Conservation (phyloP, 2,113 vertebrate species). For the Craseonycteris thonglongyai region DNA sequence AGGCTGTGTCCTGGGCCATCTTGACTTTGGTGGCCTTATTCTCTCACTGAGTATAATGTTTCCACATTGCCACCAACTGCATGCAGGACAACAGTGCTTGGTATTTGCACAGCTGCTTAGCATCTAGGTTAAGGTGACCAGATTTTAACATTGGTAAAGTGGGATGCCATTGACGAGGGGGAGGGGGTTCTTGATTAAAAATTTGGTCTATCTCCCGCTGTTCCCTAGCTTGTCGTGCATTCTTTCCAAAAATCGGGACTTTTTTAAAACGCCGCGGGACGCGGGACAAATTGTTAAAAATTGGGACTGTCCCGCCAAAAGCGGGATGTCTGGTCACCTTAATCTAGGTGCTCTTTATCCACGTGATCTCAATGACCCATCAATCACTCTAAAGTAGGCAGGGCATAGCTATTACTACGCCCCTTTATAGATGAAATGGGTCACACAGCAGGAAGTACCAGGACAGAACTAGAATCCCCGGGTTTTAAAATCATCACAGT, state of each 20-base stretch:
- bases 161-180: too few species aligned
- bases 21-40: neutral
- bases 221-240: too few species aligned
- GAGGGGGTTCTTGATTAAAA: too few species aligned
- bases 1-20: neutral
- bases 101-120: neutral
- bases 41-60: neutral
- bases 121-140: too few species aligned
- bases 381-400: neutral
- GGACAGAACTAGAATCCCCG: neutral
- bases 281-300: too few species aligned
- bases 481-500: neutral
- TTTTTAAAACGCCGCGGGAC: too few species aligned
- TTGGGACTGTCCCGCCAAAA: too few species aligned
- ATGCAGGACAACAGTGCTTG: rapidly evolving
- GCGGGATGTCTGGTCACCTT: too few species aligned
- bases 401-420: neutral
- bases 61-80: neutral
- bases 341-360: neutral
- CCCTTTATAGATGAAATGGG: neutral
- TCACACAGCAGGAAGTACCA: neutral
- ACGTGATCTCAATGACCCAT: neutral
- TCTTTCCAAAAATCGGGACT: too few species aligned
- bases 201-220: too few species aligned
- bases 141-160: too few species aligned